Evolutionary conservation across 1,140 invertebrate species (phyloP).

Genomic region (Apis florea): DNA sequence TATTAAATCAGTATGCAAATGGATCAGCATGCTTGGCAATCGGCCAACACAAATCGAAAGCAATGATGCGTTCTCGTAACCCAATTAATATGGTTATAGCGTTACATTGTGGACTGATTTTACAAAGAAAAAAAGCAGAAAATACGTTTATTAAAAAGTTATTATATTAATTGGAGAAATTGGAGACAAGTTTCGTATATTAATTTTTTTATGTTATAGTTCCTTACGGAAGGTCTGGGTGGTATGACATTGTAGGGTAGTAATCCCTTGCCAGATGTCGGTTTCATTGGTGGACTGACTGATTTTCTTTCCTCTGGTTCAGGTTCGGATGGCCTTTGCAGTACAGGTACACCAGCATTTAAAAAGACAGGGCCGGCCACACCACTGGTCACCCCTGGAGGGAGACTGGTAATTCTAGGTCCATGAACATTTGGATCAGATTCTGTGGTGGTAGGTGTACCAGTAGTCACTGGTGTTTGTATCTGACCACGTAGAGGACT

Average conservation of each 20-base stretch:
- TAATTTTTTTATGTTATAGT: background rate
- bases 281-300: slow-evolving; percentile 73
- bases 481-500: slow-evolving; percentile 71
- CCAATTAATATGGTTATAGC: slow-evolving; percentile 38
- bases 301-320: slow-evolving; percentile 65
- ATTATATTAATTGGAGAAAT: no score
- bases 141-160: background rate
- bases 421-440: slow-evolving; percentile 58
- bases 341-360: slow-evolving; percentile 72
- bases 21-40: slow-evolving; percentile 24
- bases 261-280: slow-evolving; percentile 85
- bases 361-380: slow-evolving; percentile 77
- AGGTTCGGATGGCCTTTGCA: slow-evolving; percentile 71
- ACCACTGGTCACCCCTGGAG: slow-evolving; percentile 78
- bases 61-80: slow-evolving; percentile 42
- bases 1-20: slow-evolving; percentile 48
- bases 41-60: slow-evolving; percentile 45
- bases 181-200: no score
- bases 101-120: slow-evolving; percentile 6
- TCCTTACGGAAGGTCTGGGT: slow-evolving; percentile 84
- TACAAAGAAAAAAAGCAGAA: background rate
- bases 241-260: slow-evolving; percentile 94
- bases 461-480: slow-evolving; percentile 73
- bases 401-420: slow-evolving; percentile 76
- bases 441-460: slow-evolving; percentile 59